These are phyloP conservation scores for Pycnonotus jocosus DNA, from an alignment of 2,113 vertebrate species.

Conservation along the genomic window DNA sequence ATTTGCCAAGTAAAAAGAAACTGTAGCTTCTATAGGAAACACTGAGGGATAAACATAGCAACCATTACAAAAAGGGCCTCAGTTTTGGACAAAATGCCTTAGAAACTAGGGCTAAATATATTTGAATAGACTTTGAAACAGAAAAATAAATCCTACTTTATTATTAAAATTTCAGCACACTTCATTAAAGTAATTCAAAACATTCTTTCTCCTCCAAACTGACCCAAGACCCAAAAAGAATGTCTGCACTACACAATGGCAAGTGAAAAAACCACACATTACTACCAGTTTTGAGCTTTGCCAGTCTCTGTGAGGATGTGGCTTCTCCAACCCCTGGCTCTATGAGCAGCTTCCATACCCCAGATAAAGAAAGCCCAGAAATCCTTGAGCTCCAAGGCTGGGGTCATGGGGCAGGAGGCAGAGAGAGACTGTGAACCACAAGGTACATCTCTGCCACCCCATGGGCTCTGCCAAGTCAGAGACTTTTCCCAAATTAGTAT, in stretches of 20 bases:
- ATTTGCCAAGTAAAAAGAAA: neutral
- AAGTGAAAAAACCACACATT: neutral
- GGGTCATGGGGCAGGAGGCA: neutral
- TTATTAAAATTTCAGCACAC: neutral
- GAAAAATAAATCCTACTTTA: neutral
- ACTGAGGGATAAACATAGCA: neutral
- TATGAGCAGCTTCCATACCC: accelerated
- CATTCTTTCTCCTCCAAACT: neutral
- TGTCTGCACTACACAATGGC: accelerated
- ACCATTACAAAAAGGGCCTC: neutral
- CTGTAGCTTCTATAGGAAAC: neutral
- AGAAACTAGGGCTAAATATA: neutral
- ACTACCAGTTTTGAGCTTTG: neutral
- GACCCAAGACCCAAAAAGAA: neutral
- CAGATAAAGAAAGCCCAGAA: neutral
- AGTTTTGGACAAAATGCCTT: neutral
- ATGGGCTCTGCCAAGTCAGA: neutral
- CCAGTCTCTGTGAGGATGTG: accelerated
- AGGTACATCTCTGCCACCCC: neutral
- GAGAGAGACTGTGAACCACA: neutral
- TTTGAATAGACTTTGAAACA: neutral
- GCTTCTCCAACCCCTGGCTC: neutral
- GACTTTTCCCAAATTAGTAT: neutral
- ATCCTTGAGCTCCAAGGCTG: neutral
- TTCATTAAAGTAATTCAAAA: neutral